phyloP scores from a whole-genome alignment of 2,113 vertebrate species.

The Halichoerus grypus region DNA sequence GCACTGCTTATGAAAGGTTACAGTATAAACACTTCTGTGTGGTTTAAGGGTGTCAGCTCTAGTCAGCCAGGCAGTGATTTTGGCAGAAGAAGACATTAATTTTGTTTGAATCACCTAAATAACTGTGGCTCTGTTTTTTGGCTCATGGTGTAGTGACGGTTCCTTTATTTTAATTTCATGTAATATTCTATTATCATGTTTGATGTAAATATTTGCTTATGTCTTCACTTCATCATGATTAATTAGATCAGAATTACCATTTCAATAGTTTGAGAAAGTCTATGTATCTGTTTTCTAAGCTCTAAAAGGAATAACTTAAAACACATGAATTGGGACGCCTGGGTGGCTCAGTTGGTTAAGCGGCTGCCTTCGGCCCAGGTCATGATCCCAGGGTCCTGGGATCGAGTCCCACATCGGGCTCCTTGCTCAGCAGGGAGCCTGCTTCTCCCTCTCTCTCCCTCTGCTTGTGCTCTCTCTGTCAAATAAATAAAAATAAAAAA shows the following conservation, averaged over 20 bases:
- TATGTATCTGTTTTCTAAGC: not conserved
- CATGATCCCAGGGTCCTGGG: no score
- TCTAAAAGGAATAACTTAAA: conserved; percentile 2
- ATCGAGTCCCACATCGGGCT: no score
- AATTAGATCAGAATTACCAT: not conserved
- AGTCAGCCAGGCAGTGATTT: not conserved
- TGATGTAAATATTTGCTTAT: not conserved
- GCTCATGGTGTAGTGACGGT: not conserved
- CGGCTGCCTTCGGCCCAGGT: no score
- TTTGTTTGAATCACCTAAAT: conserved; percentile 43
- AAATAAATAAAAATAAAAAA: no score
- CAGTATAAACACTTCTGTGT: not conserved
- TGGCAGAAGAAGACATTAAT: not conserved
- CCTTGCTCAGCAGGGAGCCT: no score
- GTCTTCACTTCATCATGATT: not conserved
- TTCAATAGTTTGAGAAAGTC: conserved; percentile 49
- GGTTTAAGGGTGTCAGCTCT: not conserved
- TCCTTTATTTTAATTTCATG: conserved; percentile 16
- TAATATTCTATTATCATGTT: not conserved
- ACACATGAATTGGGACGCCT: rapidly evolving
- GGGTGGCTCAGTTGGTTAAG: no score
- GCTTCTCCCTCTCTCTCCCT: no score
- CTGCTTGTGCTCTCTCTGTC: no score
- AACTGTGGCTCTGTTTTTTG: not conserved
- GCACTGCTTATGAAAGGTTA: not conserved